Base-by-base conservation (phyloP, 2,113 vertebrate species). In the Haliaeetus leucogaster region DNA sequence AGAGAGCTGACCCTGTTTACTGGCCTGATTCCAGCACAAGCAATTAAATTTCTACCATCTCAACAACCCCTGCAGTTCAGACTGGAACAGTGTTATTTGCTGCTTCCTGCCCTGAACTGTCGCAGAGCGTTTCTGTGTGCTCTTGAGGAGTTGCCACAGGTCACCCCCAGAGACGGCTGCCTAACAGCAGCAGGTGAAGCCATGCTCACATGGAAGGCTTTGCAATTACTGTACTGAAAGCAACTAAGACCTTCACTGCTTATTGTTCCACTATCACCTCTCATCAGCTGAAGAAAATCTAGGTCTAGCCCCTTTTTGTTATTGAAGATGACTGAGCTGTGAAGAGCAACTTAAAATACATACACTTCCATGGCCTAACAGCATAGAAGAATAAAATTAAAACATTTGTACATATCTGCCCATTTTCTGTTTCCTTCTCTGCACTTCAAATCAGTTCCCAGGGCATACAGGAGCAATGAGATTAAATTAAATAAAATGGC, bases 1-100 rank as follows among this genome's bases (percentile, higher is more conserved):
- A 32, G 84, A 79, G 53, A 91, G 48, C 26, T 95, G 95, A 91
- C 94, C 92, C 89, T 82, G 66, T 92, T 89, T 95, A 70, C 77
- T 91, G 83, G 96, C 89, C 95, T 91, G 81, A 95, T 89, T 95
- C 92, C 95, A 97, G 93, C 91, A 91, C 13, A 95, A 89, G 86
- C 86, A 95, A 96, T 95, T 95, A 93, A 76, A 89, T 73, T 93
- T 93, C 95, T 82, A 88, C 76, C 48, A 6, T 58, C 58, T 89
- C 94, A 76, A 79, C 86, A 85, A 56, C 58, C 81, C 84, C 94
- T 94, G 89, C 45, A 65, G 86, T 27, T 94, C 77, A 34, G 73
- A 26, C 52, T 63, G 65, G 83, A 89, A 84, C 65, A 12, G 36
- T 25, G 48, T 50, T 63, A 11, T 42, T 65, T 89, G 80, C 78